Conservation (phyloP, 2,113 vertebrate species). For the Halcyon malimbica region DNA sequence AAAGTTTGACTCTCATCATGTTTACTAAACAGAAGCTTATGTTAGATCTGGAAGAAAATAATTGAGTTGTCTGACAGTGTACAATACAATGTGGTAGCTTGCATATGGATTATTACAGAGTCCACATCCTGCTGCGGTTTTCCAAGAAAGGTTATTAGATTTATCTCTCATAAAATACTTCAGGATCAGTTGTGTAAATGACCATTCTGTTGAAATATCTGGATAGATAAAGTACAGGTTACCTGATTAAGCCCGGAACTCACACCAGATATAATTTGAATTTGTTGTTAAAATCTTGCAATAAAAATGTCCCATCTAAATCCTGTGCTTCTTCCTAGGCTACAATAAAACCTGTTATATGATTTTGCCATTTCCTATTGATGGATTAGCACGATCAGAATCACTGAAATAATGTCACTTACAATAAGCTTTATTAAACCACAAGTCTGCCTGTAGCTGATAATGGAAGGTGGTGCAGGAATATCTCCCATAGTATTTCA, state of each 20-base stretch:
- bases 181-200: constrained; percentile 33
- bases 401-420: neutral
- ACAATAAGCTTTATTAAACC: neutral
- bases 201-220: neutral
- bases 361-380: neutral
- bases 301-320: neutral
- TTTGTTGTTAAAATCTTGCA: neutral
- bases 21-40: constrained; percentile 43
- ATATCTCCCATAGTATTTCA: neutral
- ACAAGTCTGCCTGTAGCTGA: neutral
- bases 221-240: neutral
- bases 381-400: neutral
- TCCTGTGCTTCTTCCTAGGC: neutral
- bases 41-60: constrained; percentile 2
- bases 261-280: neutral
- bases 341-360: neutral
- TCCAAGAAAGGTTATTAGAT: constrained; percentile 32
- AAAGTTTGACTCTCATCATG: constrained; percentile 43
- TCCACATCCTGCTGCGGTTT: constrained; percentile 12
- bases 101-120: neutral
- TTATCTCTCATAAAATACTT: constrained; percentile 25
- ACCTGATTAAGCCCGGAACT: neutral
- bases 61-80: constrained; percentile 27
- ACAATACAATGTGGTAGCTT: neutral
- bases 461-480: neutral